A percentile compares a stretch with the other conserved stretches of the same genome.
Evolutionary conservation across 2,113 vertebrate genomes (phyloP).

Genomic region (Lanius collurio): DNA sequence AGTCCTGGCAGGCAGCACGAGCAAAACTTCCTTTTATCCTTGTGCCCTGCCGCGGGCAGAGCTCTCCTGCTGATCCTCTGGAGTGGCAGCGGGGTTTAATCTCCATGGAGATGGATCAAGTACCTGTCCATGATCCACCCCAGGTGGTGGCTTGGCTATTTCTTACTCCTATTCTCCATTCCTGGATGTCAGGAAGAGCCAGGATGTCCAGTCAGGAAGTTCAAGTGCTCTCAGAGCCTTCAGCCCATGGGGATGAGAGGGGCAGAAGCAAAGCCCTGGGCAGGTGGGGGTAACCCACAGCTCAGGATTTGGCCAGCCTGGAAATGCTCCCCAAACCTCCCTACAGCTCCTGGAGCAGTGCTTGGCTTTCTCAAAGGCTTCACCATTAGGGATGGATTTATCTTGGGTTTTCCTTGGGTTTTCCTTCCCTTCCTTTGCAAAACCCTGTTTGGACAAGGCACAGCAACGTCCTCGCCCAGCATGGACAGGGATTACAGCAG

Average conservation of each 20-base stretch:
- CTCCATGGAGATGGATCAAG: neutral
- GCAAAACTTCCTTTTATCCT: neutral
- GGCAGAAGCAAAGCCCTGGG: neutral
- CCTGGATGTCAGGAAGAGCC: neutral
- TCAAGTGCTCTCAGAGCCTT: accelerated
- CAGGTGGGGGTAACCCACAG: neutral
- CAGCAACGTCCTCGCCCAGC: neutral
- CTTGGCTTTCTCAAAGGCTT: neutral
- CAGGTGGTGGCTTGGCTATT: neutral
- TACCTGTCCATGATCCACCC: accelerated
- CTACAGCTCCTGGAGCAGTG: neutral
- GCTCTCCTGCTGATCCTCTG: neutral
- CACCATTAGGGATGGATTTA: neutral
- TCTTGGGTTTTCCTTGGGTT: neutral
- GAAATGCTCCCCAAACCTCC: neutral
- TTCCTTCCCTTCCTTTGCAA: neutral
- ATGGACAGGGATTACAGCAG: neutral
- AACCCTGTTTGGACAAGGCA: neutral
- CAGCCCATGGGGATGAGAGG: neutral
- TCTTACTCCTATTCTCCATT: neutral
- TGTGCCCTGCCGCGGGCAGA: neutral
- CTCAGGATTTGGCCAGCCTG: neutral
- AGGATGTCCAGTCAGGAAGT: neutral
- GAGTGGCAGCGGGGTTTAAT: neutral
- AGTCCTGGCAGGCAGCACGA: neutral